Conservation (phyloP, 2,888 invertebrate genomes). For the Diarsia dahlii region DNA sequence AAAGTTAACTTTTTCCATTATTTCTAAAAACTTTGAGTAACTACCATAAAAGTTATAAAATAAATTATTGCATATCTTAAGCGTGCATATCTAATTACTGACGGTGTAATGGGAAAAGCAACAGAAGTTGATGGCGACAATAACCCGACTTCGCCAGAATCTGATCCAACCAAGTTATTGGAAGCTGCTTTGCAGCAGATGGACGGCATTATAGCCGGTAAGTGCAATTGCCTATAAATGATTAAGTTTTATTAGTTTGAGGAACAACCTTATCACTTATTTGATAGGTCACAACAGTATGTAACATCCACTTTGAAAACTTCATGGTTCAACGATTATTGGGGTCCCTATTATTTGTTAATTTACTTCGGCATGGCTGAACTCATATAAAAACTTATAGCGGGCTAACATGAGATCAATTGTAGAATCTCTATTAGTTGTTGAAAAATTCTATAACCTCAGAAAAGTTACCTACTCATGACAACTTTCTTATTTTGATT, state of each 20-base stretch:
- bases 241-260: background rate
- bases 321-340: constrained; percentile 78
- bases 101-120: constrained; percentile 86
- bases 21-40: constrained; percentile 60
- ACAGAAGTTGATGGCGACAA: constrained; percentile 88
- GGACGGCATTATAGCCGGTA: constrained; percentile 97
- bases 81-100: constrained; percentile 29
- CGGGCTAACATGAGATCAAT: background rate
- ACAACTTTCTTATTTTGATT: constrained; percentile 38
- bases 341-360: constrained; percentile 71
- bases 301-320: constrained; percentile 57
- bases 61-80: constrained; percentile 42
- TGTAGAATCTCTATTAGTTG: background rate
- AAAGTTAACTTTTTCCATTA: constrained; percentile 77
- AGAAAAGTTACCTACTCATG: constrained; percentile 43
- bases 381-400: constrained; percentile 1
- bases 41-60: constrained; percentile 40
- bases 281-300: constrained; percentile 5
- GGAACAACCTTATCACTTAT: background rate
- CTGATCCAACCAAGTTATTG: constrained; percentile 96
- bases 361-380: constrained; percentile 44
- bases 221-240: constrained; percentile 64
- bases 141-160: constrained; percentile 91
- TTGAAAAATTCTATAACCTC: constrained; percentile 34
- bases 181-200: constrained; percentile 97